phyloP scores from a whole-genome alignment of 2,888 invertebrate species.

The Drosophila atroscutellata region DNA sequence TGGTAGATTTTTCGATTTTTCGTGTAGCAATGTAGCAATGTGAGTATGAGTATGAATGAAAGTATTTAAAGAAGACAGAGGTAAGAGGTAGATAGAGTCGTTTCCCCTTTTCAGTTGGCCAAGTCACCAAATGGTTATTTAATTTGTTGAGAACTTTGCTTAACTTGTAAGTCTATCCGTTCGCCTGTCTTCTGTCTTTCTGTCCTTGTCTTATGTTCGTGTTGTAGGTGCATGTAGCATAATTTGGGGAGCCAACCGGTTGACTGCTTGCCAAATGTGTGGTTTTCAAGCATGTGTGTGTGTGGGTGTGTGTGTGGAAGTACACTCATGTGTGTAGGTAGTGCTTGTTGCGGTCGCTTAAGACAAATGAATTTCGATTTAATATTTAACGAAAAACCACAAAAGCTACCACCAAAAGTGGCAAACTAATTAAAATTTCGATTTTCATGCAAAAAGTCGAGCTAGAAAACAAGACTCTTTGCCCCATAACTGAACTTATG shows the following conservation, averaged over 20 bases:
- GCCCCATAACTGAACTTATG: not conserved
- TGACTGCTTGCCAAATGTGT: conserved; percentile 45
- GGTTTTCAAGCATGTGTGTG: conserved; percentile 18
- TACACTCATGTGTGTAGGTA: not conserved
- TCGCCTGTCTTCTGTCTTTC: conserved; percentile 1
- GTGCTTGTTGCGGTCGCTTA: conserved; percentile 53
- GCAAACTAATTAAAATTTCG: conserved; percentile 69
- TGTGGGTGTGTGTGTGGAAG: conserved; percentile 2
- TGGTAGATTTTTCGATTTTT: not conserved
- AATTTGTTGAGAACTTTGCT: conserved; percentile 48
- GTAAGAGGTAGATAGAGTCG: not conserved
- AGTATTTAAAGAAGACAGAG: not conserved
- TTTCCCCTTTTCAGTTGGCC: not conserved
- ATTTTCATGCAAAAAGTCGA: conserved; percentile 13
- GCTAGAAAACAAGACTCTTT: not conserved
- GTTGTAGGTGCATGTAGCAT: conserved; percentile 32
- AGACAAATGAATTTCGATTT: conserved; percentile 71
- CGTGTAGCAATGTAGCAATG: not conserved
- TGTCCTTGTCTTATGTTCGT: not conserved
- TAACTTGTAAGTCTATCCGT: conserved; percentile 22
- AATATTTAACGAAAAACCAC: conserved; percentile 62
- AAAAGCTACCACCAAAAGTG: conserved; percentile 57
- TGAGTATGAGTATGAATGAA: not conserved
- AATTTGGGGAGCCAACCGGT: conserved; percentile 36
- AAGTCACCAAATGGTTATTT: conserved; percentile 43